Evolutionary conservation across 2,888 invertebrate species (phyloP).

Genomic region (Xanthia icteritia): DNA sequence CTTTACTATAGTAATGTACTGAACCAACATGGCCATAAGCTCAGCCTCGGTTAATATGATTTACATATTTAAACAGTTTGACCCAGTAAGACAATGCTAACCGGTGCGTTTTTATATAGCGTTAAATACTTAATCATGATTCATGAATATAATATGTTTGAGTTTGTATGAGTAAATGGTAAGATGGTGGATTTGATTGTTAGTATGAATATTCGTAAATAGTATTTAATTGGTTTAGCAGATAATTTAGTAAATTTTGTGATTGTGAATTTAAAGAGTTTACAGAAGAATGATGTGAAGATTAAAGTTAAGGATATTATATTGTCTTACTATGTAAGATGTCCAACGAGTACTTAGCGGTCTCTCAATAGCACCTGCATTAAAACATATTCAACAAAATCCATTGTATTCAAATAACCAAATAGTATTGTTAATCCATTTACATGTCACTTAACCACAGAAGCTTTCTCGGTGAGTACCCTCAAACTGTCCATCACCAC

Average conservation of each 20-base stretch:
- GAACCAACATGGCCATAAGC: conserved; percentile 31
- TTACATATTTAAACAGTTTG: conserved; percentile 63
- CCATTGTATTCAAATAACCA: conserved; percentile 31
- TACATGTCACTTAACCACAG: conserved; percentile 18
- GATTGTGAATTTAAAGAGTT: neutral
- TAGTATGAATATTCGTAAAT: neutral
- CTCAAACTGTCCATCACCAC: conserved; percentile 20
- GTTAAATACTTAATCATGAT: conserved; percentile 30
- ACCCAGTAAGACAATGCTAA: conserved; percentile 65
- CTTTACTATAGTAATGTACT: conserved; percentile 25
- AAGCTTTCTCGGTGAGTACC: conserved; percentile 37
- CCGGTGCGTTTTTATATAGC: conserved; percentile 46
- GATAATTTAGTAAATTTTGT: neutral
- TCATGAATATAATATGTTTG: conserved; percentile 13
- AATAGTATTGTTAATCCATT: conserved; percentile 13
- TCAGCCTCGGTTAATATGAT: conserved; percentile 53
- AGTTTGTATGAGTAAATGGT: conserved; percentile 21
- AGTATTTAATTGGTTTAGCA: neutral
- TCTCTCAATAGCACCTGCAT: neutral
- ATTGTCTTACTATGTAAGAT: neutral
- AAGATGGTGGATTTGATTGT: neutral
- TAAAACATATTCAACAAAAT: neutral
- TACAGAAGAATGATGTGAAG: neutral
- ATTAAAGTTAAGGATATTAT: conserved; percentile 5
- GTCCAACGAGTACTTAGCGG: neutral